These are phyloP conservation scores for Propithecus coquereli DNA, from an alignment of 2,113 vertebrate genomes.

Conservation along the genomic window DNA sequence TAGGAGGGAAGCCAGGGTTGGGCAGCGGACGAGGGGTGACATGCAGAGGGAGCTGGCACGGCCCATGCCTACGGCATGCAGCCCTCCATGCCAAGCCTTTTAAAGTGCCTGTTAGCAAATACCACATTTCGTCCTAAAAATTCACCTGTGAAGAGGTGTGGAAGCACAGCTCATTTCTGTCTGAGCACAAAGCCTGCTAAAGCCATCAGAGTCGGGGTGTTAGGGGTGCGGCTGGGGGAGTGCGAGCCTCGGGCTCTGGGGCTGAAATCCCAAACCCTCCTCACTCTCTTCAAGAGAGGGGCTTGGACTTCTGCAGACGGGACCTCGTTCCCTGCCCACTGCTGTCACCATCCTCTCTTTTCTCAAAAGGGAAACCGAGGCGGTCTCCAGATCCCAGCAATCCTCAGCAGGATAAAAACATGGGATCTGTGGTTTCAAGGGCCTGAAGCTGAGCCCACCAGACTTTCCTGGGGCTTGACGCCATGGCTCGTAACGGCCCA, in stretches of 20 bases:
- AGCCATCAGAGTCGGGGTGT: not conserved
- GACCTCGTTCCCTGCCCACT: not conserved
- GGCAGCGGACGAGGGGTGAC: not conserved
- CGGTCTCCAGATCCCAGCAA: not conserved
- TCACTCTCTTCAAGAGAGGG: not conserved
- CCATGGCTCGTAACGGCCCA: not conserved
- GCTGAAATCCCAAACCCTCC: not conserved
- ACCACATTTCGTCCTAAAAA: not conserved
- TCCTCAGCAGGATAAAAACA: not conserved
- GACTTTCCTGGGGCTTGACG: not conserved
- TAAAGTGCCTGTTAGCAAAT: not conserved
- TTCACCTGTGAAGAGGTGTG: not conserved
- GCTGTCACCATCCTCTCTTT: not conserved
- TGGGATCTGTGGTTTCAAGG: not conserved
- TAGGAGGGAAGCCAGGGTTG: not conserved
- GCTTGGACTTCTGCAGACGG: not conserved
- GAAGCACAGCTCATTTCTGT: not conserved
- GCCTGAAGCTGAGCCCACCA: not conserved
- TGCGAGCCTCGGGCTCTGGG: not conserved
- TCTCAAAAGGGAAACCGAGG: conserved; percentile 24
- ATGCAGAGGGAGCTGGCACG: not conserved
- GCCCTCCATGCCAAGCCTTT: not conserved
- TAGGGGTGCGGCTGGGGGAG: not conserved
- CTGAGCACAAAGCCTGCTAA: not conserved
- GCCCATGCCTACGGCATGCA: not conserved